Evolutionary conservation across 2,797 vertebrate species (phyloP).

Genomic region (Corythornis leucogaster): DNA sequence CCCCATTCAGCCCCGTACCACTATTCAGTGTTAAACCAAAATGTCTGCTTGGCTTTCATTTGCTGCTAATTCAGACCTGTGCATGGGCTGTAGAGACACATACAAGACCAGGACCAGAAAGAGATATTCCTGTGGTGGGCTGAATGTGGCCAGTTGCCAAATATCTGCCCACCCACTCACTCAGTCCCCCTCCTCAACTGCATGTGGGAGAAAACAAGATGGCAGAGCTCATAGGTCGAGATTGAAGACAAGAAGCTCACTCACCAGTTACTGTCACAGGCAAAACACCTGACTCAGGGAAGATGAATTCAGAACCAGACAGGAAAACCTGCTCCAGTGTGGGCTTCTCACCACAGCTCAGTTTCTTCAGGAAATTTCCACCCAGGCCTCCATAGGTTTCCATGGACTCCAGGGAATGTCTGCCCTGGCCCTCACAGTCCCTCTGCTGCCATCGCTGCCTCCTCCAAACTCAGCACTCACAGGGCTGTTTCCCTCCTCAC

Average conservation of each 20-base stretch:
- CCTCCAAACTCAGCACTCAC: neutral
- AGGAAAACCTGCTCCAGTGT: neutral
- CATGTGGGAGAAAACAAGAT: accelerated
- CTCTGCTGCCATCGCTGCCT: neutral
- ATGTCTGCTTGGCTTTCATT: neutral
- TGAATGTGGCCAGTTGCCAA: neutral
- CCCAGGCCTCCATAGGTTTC: neutral
- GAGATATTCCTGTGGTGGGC: neutral
- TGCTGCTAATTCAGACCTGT: neutral
- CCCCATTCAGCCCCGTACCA: accelerated
- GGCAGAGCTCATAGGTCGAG: accelerated
- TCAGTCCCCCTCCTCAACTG: neutral
- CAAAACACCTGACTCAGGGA: accelerated
- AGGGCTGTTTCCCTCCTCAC: neutral
- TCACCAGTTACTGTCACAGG: neutral
- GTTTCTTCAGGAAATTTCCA: neutral
- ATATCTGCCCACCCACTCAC: accelerated
- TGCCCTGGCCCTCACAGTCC: accelerated
- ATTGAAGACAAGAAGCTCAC: neutral
- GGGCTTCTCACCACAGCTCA: neutral
- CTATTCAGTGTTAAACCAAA: too few species aligned
- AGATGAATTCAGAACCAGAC: neutral
- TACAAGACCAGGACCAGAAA: accelerated
- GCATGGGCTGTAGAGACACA: neutral
- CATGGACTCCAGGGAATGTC: neutral